phyloP scores from a whole-genome alignment of 1,140 invertebrate species.

The Drosophila trapezifrons region DNA sequence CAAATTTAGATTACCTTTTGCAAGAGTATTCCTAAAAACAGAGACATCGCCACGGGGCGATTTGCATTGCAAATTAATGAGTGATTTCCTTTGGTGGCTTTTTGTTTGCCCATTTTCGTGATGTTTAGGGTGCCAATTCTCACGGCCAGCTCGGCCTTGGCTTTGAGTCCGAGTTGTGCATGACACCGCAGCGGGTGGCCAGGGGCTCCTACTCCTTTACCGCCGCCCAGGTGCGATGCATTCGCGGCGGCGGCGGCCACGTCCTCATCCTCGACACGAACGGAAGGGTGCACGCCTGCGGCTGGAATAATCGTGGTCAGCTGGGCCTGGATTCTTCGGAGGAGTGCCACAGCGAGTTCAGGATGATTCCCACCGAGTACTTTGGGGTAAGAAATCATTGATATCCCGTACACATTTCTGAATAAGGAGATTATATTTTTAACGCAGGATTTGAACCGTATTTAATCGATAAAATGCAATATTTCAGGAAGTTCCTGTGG shows the following conservation, averaged over 20 bases:
- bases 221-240: conserved; percentile 85
- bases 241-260: conserved; percentile 91
- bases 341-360: conserved; percentile 72
- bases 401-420: too few relatives aligned
- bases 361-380: conserved; percentile 67
- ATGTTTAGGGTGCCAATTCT: conserved; percentile 91
- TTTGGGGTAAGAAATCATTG: conserved; percentile 53
- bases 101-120: conserved; percentile 22
- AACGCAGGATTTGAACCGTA: too few relatives aligned
- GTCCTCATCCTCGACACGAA: conserved; percentile 88
- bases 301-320: conserved; percentile 94
- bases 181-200: conserved; percentile 86
- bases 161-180: conserved; percentile 87
- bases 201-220: conserved; percentile 85
- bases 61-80: conserved; percentile 82
- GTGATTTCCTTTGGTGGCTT: conserved; percentile 62
- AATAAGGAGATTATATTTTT: too few relatives aligned
- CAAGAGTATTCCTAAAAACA: conserved; percentile 4
- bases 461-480: too few relatives aligned
- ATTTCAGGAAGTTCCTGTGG: conserved; percentile 85
- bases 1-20: neutral
- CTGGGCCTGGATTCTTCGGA: conserved; percentile 86
- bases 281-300: conserved; percentile 91
- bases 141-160: conserved; percentile 92
- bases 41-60: conserved; percentile 32